These are phyloP conservation scores for Telmatherina bonti DNA, from an alignment of 2,797 vertebrate genomes.

Conservation along the genomic window DNA sequence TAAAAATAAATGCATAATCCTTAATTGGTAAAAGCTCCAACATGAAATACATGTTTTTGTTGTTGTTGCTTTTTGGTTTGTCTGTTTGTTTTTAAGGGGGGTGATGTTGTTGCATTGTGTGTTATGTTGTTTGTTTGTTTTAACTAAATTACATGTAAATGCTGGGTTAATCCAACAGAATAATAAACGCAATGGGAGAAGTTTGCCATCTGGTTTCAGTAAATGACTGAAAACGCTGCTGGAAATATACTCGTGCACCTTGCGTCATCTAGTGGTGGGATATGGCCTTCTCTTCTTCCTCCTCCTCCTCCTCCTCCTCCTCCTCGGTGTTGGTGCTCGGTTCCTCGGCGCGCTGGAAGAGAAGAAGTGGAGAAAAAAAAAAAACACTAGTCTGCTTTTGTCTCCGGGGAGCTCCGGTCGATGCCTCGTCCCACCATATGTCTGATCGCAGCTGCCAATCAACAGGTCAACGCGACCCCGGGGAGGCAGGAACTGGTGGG, in stretches of 20 bases:
- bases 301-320: background rate
- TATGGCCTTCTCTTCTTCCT: background rate
- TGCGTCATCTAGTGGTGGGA: conserved; percentile 80
- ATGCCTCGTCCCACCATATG: conserved; percentile 86
- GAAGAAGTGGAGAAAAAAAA: conserved; percentile 17
- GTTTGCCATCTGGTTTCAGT: conserved; percentile 7
- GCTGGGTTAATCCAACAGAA: background rate
- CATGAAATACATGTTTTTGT: background rate
- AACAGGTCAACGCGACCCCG: conserved; percentile 85
- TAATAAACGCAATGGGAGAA: conserved; percentile 13
- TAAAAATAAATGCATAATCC: background rate
- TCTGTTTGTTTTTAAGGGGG: too few species aligned
- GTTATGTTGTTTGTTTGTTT: background rate
- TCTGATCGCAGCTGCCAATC: conserved; percentile 87
- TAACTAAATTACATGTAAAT: background rate
- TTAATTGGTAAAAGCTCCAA: background rate
- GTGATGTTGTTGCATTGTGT: too few species aligned
- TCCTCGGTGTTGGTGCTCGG: conserved; percentile 16
- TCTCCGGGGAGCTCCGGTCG: conserved; percentile 81
- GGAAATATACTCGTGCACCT: conserved; percentile 64
- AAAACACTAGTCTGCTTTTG: conserved; percentile 74
- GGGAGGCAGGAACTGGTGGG: conserved; percentile 79
- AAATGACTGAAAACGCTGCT: background rate
- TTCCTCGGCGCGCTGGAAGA: conserved; percentile 25
- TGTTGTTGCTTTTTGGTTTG: too few species aligned